A percentile compares a stretch with the other conserved stretches of the same genome.
phyloP scores from a whole-genome alignment of 2,113 vertebrate genomes.

The Chauna torquata region DNA sequence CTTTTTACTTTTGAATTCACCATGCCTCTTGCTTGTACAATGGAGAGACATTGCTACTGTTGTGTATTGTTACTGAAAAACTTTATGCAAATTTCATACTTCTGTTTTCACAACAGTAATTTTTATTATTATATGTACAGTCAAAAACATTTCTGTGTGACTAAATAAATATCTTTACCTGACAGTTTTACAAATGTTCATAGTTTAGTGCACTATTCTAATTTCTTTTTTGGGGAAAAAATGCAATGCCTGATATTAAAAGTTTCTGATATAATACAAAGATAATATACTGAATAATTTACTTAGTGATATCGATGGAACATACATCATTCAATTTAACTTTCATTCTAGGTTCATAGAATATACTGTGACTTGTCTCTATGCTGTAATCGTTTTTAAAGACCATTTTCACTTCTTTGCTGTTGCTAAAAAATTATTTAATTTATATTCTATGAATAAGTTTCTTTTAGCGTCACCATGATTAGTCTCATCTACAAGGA shows the following conservation, averaged over 20 bases:
- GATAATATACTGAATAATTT: neutral
- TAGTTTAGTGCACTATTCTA: neutral
- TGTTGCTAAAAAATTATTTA: neutral
- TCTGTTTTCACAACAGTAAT: neutral
- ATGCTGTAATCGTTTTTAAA: neutral
- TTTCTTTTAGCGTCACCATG: neutral
- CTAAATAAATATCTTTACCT: neutral
- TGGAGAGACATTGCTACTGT: neutral
- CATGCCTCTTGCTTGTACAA: neutral
- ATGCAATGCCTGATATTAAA: neutral
- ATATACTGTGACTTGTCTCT: neutral
- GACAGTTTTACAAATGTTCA: neutral
- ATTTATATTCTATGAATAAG: neutral
- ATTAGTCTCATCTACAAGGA: neutral
- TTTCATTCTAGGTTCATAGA: neutral
- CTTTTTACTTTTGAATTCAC: neutral
- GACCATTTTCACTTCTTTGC: neutral
- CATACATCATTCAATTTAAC: neutral
- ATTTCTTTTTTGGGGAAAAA: neutral
- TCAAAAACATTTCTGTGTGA: neutral
- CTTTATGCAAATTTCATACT: neutral
- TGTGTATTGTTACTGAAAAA: neutral
- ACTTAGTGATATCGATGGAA: neutral
- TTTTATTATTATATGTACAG: neutral
- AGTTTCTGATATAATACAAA: neutral